phyloP scores from a whole-genome alignment of 2,113 vertebrate species.

The Catharus fuscescens region DNA sequence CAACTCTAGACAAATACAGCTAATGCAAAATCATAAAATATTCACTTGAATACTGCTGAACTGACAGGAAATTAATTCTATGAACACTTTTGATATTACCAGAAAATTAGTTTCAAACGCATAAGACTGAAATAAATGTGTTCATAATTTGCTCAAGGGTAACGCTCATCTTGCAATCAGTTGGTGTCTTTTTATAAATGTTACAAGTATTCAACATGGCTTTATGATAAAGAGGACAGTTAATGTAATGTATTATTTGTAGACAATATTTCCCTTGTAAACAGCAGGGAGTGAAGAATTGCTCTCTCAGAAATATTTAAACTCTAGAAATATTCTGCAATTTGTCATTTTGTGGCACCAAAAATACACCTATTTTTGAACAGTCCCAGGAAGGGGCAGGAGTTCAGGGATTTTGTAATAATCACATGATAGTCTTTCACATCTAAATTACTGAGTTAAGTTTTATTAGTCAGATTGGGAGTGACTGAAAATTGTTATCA shows the following conservation, averaged over 20 bases:
- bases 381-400: not conserved
- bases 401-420: constrained; percentile 26
- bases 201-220: constrained; percentile 80
- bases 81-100: constrained; percentile 87
- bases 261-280: constrained; percentile 79
- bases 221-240: constrained; percentile 81
- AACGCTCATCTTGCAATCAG: constrained; percentile 82
- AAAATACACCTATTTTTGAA: constrained; percentile 41
- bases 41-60: constrained; percentile 89
- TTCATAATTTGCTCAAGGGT: constrained; percentile 88
- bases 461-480: constrained; percentile 29
- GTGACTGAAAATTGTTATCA: constrained; percentile 20
- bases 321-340: constrained; percentile 71
- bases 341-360: constrained; percentile 67
- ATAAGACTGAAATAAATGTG: constrained; percentile 87
- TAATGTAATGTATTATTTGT: constrained; percentile 83
- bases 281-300: constrained; percentile 79
- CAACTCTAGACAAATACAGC: constrained; percentile 94
- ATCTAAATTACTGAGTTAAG: not conserved
- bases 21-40: constrained; percentile 97
- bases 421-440: not conserved
- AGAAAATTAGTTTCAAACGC: constrained; percentile 90
- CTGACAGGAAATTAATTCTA: constrained; percentile 90
- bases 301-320: constrained; percentile 78
- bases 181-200: constrained; percentile 82